A percentile compares a stretch with the other conserved stretches of the same genome.
These are phyloP conservation scores for Dromaius novaehollandiae DNA, from an alignment of 2,113 vertebrate genomes.

Conservation along the genomic window DNA sequence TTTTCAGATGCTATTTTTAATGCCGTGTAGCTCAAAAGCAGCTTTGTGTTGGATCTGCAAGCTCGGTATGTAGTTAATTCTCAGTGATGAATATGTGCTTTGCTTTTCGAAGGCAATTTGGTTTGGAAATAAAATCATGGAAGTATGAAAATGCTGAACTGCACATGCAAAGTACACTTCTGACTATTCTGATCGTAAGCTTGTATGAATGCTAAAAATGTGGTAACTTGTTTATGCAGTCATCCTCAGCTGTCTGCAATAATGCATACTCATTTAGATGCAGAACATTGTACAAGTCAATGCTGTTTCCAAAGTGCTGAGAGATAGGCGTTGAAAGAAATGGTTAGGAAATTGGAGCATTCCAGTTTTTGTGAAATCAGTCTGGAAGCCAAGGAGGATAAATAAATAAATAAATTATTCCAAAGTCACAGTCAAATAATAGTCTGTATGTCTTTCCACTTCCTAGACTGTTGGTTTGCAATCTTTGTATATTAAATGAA, in stretches of 20 bases:
- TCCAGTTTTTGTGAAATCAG: background rate
- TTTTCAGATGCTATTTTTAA: constrained; percentile 58
- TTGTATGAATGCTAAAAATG: constrained; percentile 30
- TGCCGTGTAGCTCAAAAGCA: constrained; percentile 30
- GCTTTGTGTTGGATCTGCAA: constrained; percentile 58
- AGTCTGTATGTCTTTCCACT: background rate
- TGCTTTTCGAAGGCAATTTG: constrained; percentile 47
- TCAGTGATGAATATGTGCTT: constrained; percentile 13
- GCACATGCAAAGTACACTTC: constrained; percentile 29
- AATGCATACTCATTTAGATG: constrained; percentile 4
- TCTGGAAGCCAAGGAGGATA: background rate
- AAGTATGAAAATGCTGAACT: constrained; percentile 54
- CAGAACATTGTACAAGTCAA: background rate
- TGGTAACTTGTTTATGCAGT: constrained; percentile 24
- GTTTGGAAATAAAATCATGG: constrained; percentile 41
- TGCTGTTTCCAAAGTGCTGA: background rate
- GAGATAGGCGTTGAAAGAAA: background rate
- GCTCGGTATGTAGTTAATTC: constrained; percentile 11
- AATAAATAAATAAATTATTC: background rate
- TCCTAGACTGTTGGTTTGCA: background rate
- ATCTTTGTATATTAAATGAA: background rate
- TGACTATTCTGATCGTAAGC: background rate
- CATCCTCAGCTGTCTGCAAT: constrained; percentile 20
- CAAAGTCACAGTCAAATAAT: background rate
- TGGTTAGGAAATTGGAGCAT: background rate